Percentiles rank a stretch among this genome's conserved stretches.
Evolutionary conservation across 2,797 vertebrate genomes (phyloP).

Genomic region (Helarctos malayanus): DNA sequence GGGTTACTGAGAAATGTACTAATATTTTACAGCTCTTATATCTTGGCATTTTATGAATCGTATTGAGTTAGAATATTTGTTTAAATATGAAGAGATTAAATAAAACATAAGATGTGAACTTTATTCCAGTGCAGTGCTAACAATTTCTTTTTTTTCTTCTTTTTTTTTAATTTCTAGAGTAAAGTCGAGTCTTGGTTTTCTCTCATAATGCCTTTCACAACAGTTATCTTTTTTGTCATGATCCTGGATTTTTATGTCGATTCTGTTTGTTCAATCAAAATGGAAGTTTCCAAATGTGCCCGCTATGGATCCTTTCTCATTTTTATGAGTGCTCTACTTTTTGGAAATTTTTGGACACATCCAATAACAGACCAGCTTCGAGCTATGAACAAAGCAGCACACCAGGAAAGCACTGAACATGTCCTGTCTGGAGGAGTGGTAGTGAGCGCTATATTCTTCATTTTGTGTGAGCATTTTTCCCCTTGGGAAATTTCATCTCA

Average conservation of each 20-base stretch:
- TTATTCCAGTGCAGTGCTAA: conserved; percentile 46
- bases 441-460: conserved; percentile 97
- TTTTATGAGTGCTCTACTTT: conserved; percentile 94
- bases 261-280: conserved; percentile 95
- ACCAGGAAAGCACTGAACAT: conserved; percentile 95
- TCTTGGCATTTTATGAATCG: conserved; percentile 52
- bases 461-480: conserved; percentile 92
- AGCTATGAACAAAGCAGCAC: conserved; percentile 92
- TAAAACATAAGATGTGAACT: conserved; percentile 51
- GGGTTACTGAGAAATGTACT: background rate
- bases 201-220: conserved; percentile 94
- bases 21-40: background rate
- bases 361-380: conserved; percentile 96
- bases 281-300: conserved; percentile 94
- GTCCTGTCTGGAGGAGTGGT: conserved; percentile 98
- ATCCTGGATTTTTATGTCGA: conserved; percentile 99
- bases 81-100: background rate
- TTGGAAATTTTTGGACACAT: conserved; percentile 98
- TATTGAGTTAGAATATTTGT: conserved; percentile 35
- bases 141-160: conserved; percentile 36
- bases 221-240: conserved; percentile 95
- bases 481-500: background rate
- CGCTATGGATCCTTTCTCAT: conserved; percentile 94
- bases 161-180: conserved; percentile 91
- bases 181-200: conserved; percentile 98